phyloP scores from a whole-genome alignment of 1,140 invertebrate species.

The Drosophila erecta region DNA sequence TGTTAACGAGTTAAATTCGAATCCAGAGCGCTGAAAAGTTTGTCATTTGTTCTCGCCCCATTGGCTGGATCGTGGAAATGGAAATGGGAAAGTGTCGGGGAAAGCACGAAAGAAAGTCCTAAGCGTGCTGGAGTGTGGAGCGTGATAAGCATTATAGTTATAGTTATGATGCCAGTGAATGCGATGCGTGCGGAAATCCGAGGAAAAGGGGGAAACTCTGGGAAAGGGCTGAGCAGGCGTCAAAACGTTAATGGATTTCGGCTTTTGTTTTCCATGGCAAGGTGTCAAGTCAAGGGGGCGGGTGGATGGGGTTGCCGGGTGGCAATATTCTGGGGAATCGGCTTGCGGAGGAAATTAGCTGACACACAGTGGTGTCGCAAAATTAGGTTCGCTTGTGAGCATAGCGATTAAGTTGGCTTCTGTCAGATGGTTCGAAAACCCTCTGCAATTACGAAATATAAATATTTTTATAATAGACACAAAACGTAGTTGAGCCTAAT shows the following conservation, averaged over 20 bases:
- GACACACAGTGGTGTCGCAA: neutral
- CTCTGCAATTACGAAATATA: too few relatives aligned
- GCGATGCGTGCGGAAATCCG: conserved; percentile 25
- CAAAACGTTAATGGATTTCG: conserved; percentile 58
- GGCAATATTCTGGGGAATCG: conserved; percentile 9
- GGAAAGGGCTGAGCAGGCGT: conserved; percentile 14
- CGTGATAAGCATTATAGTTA: conserved; percentile 78
- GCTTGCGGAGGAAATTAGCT: conserved; percentile 22
- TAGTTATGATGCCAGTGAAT: conserved; percentile 46
- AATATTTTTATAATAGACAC: too few relatives aligned
- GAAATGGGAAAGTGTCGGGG: conserved; percentile 14
- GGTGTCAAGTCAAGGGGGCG: conserved; percentile 23
- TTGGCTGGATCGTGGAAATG: conserved; percentile 52
- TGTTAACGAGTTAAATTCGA: conserved; percentile 83
- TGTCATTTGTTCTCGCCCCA: conserved; percentile 68
- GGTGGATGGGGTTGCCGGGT: neutral
- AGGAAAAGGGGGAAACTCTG: conserved; percentile 13
- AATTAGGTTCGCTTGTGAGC: neutral
- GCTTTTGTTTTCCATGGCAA: conserved; percentile 51
- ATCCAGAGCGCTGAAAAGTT: conserved; percentile 75
- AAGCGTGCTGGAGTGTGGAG: conserved; percentile 72
- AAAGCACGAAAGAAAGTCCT: conserved; percentile 20
- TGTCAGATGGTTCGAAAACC: too few relatives aligned
- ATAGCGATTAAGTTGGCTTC: too few relatives aligned
- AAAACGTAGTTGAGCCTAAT: too few relatives aligned